phyloP scores from a whole-genome alignment of 2,888 invertebrate genomes.

The Panzeria rudis region DNA sequence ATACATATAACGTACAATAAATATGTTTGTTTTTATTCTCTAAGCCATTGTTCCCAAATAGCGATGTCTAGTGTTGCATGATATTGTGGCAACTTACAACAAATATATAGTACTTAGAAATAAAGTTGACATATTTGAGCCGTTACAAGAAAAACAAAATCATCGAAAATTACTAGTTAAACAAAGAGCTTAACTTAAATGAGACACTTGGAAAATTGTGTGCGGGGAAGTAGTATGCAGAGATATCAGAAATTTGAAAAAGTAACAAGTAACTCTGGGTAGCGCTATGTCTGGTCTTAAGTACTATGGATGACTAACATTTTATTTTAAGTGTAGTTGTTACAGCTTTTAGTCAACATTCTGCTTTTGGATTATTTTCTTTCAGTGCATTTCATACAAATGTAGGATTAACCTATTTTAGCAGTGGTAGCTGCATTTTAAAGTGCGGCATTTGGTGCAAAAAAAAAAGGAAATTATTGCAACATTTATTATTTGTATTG shows the following conservation, averaged over 20 bases:
- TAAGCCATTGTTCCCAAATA: slow-evolving; percentile 52
- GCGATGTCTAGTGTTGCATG: slow-evolving; percentile 53
- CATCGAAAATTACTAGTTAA: slow-evolving; percentile 20
- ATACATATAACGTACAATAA: not conserved
- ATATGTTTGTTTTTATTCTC: slow-evolving; percentile 31
- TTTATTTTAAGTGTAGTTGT: too few relatives aligned
- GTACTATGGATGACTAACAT: too few relatives aligned
- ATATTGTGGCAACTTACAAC: slow-evolving; percentile 53
- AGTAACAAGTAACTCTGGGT: too few relatives aligned
- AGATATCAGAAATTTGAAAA: not conserved
- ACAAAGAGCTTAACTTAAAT: slow-evolving; percentile 24
- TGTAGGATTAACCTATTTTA: not conserved
- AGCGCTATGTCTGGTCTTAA: too few relatives aligned
- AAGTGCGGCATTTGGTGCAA: slow-evolving; percentile 64
- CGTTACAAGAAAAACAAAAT: slow-evolving; percentile 5
- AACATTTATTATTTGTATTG: slow-evolving; percentile 66
- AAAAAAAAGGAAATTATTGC: slow-evolving; percentile 72
- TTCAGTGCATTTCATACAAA: slow-evolving; percentile 6
- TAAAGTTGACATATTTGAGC: slow-evolving; percentile 62
- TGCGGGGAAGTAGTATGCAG: not conserved
- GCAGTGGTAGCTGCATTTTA: slow-evolving; percentile 14
- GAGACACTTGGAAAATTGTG: slow-evolving; percentile 31
- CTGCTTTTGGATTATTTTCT: not conserved
- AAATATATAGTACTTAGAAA: slow-evolving; percentile 30
- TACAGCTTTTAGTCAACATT: not conserved